Evolutionary conservation across 2,888 invertebrate species (phyloP).

Genomic region (Plebejus anna): DNA sequence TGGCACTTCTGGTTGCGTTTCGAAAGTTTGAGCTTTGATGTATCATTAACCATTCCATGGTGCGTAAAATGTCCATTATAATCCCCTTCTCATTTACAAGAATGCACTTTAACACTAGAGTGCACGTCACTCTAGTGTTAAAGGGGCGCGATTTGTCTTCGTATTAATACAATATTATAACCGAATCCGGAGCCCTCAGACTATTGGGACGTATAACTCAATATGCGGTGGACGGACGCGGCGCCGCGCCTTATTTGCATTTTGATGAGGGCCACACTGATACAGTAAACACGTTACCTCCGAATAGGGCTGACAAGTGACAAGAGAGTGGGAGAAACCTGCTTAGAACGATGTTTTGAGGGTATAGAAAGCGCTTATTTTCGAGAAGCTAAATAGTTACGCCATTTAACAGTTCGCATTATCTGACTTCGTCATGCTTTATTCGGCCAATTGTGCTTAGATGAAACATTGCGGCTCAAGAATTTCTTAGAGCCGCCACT

Average conservation of each 20-base stretch:
- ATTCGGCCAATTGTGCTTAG: neutral
- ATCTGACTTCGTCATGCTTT: too few relatives aligned
- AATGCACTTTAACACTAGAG: neutral
- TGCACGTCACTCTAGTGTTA: constrained; percentile 1
- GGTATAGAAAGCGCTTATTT: neutral
- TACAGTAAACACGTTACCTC: constrained; percentile 73
- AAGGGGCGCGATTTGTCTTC: constrained; percentile 12
- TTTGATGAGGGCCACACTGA: constrained; percentile 78
- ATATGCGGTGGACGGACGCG: constrained; percentile 69
- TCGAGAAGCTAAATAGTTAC: neutral
- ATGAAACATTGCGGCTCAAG: too few relatives aligned
- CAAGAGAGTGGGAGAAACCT: neutral
- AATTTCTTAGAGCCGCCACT: neutral
- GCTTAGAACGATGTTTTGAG: neutral
- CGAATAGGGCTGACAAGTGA: constrained; percentile 26
- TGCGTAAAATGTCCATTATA: neutral
- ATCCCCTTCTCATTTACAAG: neutral
- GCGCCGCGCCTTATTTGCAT: constrained; percentile 71
- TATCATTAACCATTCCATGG: neutral
- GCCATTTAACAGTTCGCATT: neutral
- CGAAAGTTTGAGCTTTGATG: neutral
- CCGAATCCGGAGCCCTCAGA: constrained; percentile 38
- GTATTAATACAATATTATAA: constrained; percentile 6
- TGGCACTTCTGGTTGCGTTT: neutral
- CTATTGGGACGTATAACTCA: constrained; percentile 64